Conservation (phyloP, 2,888 invertebrate species). For the Stenurella melanura region DNA sequence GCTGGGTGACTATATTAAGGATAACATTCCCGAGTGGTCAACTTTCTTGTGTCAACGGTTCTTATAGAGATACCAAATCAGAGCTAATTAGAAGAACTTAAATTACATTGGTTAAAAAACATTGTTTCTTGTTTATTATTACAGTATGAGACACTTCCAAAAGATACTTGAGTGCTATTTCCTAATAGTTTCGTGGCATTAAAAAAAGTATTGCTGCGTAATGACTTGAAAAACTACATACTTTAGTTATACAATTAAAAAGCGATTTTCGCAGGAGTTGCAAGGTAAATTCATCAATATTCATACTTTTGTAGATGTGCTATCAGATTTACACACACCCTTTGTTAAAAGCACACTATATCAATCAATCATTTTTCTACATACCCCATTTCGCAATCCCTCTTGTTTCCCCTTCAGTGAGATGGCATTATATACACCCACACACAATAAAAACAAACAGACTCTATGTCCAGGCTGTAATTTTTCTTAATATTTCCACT, state of each 20-base stretch:
- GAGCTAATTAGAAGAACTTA: too few relatives aligned
- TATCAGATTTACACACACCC: background rate
- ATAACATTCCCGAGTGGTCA: too few relatives aligned
- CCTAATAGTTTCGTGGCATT: too few relatives aligned
- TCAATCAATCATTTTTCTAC: background rate
- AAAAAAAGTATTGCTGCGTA: background rate
- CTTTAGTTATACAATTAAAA: background rate
- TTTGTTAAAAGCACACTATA: background rate
- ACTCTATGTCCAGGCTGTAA: background rate
- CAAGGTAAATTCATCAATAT: background rate
- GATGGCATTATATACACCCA: slow-evolving; percentile 7
- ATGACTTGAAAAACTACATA: background rate
- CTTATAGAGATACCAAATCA: too few relatives aligned
- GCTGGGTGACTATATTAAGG: too few relatives aligned
- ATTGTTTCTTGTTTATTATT: too few relatives aligned
- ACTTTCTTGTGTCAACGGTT: too few relatives aligned
- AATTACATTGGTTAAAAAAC: too few relatives aligned
- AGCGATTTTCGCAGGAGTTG: background rate
- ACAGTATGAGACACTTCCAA: too few relatives aligned
- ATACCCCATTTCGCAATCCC: background rate
- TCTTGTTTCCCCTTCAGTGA: background rate
- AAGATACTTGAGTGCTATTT: too few relatives aligned
- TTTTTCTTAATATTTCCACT: slow-evolving; percentile 12
- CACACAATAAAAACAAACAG: background rate
- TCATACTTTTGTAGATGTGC: background rate